These are phyloP conservation scores for Mus spretus DNA, from an alignment of 2,797 vertebrate species.

Conservation along the genomic window DNA sequence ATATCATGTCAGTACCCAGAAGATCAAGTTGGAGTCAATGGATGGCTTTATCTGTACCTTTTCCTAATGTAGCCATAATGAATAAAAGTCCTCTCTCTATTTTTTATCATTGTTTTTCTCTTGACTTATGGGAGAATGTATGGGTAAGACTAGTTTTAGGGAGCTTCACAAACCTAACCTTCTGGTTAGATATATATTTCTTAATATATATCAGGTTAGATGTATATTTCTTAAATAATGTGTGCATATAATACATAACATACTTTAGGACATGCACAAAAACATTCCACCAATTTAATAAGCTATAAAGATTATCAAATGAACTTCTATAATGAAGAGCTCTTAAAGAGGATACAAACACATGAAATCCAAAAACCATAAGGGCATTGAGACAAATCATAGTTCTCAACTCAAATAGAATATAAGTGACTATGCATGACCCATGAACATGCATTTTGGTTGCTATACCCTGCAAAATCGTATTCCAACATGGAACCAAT, in stretches of 20 bases:
- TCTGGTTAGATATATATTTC: not conserved
- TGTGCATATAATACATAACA: not conserved
- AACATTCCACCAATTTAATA: not conserved
- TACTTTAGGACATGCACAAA: not conserved
- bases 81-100: not conserved
- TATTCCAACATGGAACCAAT: not conserved
- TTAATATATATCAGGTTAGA: too few relatives aligned
- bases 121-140: not conserved
- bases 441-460: not conserved
- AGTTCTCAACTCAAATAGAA: not conserved
- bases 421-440: not conserved
- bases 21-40: not conserved
- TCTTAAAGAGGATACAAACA: not conserved
- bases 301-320: not conserved
- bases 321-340: not conserved
- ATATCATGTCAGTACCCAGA: not conserved
- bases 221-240: not conserved
- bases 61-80: not conserved
- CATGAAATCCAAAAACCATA: not conserved
- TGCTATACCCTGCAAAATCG: not conserved
- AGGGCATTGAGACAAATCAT: not conserved
- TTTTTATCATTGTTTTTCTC: not conserved
- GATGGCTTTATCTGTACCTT: not conserved
- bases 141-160: not conserved
- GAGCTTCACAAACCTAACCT: not conserved